Base-by-base conservation (phyloP, 2,888 invertebrate genomes). In the Eurois occulta region DNA sequence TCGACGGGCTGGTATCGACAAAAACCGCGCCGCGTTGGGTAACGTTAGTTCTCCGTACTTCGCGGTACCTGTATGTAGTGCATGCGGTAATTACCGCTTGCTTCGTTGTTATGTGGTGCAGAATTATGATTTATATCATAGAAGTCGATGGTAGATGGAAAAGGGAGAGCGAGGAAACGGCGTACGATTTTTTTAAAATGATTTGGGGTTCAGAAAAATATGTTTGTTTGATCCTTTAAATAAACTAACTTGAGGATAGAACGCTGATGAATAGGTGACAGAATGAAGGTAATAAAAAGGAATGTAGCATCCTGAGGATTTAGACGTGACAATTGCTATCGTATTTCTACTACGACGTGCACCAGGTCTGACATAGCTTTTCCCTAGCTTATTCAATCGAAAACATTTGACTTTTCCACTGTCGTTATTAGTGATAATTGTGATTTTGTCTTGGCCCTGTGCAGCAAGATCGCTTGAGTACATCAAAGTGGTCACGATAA, bases 1-100 rank as follows among this genome's bases (percentile, higher is more conserved):
- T 58, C 64, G 62, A 72, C 78, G 67, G 76, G 62, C 60, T 21
- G 66, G 75, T 73, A 79, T 81, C 85, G 75, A 72, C 87, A 88
- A 87, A 88, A 88, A 88, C 80, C 80, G 46, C 38, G 62, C 73
- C 71, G 71, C 70, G 79, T 88, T 88, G 84, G 75, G 87, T 88
- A 88, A 76, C 79, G 79, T 81, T 86, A 85, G 66, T 85, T 81
- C 87, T 83, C 16, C n/a, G 65, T 65, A 41, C 65, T 65, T 4
- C 62, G 62, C 46, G 18, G 88, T 80, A 85, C 60, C 58, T 46
- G 75, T 65, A 81, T 77, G 77, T 84, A 78, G 81, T 77, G 68
- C 85, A 73, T 38, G 58, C 65, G 65, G 86, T 81, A 86, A 85
- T 86, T 81, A 84, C 76, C 41, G 48, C 28, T 69, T 70, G 77